A percentile compares a stretch with the other conserved stretches of the same genome.
phyloP scores from a whole-genome alignment of 1,140 invertebrate genomes.

The Pseudomyrmex gracilis region DNA sequence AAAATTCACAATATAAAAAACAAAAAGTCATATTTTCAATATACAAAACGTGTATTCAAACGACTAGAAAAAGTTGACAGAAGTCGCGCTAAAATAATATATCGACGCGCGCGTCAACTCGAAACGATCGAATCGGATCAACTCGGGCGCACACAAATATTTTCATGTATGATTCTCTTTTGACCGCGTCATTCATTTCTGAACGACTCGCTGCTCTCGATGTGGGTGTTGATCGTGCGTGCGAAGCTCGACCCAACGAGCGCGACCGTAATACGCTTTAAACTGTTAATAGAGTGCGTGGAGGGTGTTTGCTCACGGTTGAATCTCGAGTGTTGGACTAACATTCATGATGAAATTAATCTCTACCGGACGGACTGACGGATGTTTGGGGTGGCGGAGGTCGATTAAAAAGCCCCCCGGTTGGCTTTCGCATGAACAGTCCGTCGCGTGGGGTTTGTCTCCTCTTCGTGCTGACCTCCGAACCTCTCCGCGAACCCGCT shows the following conservation, averaged over 20 bases:
- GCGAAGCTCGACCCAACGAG: conserved; percentile 41
- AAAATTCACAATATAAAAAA: no score
- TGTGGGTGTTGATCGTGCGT: conserved; percentile 51
- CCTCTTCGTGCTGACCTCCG: conserved; percentile 67
- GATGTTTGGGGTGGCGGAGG: conserved; percentile 68
- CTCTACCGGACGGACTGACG: conserved; percentile 68
- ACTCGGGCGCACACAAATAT: conserved; percentile 9
- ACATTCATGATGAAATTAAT: conserved; percentile 86
- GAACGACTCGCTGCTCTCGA: not conserved
- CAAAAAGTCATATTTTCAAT: no score
- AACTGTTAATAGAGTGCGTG: conserved; percentile 81
- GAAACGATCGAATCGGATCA: conserved; percentile 18
- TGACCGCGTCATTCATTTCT: conserved; percentile 27
- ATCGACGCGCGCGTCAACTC: not conserved
- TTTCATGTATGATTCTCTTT: conserved; percentile 21
- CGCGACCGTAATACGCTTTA: conserved; percentile 81
- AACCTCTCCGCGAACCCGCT: conserved; percentile 49
- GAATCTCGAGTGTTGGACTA: conserved; percentile 85
- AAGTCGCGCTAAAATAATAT: not conserved
- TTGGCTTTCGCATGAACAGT: conserved; percentile 73
- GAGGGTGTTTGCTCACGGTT: conserved; percentile 83
- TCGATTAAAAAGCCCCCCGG: conserved; percentile 77
- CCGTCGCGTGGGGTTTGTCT: conserved; percentile 66
- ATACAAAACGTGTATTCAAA: no score
- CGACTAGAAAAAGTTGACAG: no score